Percentiles rank a stretch among this genome's conserved stretches.
phyloP scores from a whole-genome alignment of 2,888 invertebrate species.

The Nomada fucata region DNA sequence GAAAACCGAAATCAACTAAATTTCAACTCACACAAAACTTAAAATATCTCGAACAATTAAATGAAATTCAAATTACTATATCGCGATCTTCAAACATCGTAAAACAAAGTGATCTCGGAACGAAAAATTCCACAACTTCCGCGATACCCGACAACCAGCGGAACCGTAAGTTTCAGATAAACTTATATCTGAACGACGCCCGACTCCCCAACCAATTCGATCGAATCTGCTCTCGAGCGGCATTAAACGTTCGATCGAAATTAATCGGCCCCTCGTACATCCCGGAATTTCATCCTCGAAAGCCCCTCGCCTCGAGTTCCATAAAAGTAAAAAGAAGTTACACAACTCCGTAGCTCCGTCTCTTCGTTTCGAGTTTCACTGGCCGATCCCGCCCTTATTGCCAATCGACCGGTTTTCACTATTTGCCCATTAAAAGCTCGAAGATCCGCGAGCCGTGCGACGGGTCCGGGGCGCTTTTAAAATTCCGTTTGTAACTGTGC shows the following conservation, averaged over 20 bases:
- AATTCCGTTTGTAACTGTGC: conserved; percentile 55
- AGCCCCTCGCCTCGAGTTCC: not conserved
- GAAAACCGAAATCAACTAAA: too few species aligned
- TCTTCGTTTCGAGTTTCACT: conserved; percentile 21
- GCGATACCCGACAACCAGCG: not conserved
- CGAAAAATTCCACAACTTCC: not conserved
- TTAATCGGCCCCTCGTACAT: conserved; percentile 3
- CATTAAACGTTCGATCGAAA: conserved; percentile 6
- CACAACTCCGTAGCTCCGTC: conserved; percentile 4
- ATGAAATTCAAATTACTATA: too few species aligned
- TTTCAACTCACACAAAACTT: too few species aligned
- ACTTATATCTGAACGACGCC: not conserved
- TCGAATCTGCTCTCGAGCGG: not conserved
- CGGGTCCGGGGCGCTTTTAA: conserved; percentile 43
- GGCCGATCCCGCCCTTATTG: conserved; percentile 3
- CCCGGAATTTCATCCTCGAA: not conserved
- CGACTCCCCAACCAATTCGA: not conserved
- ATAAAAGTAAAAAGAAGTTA: not conserved
- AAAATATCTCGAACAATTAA: too few species aligned
- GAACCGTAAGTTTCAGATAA: not conserved
- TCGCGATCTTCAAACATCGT: too few species aligned
- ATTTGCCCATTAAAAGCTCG: conserved; percentile 52
- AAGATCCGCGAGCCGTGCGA: conserved; percentile 35
- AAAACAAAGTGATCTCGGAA: too few species aligned
- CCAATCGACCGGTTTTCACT: conserved; percentile 16